Conservation (phyloP, 2,888 invertebrate species). For the Iselma pallidipennis region DNA sequence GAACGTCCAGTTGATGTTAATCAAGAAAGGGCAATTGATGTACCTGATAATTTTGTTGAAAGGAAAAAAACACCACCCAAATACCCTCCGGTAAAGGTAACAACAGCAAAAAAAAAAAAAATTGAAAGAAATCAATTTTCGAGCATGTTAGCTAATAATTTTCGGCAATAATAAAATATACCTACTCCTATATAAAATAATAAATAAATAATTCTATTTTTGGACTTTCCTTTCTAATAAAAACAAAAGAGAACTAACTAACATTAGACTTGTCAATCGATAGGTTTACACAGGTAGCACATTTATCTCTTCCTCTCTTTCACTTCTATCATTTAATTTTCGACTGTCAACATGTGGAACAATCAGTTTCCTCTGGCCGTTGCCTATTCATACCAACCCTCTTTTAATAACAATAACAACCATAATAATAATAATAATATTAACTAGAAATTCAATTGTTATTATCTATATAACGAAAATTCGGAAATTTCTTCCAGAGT, state of each 20-base stretch:
- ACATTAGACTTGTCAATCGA: background rate
- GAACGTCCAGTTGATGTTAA: slow-evolving; percentile 43
- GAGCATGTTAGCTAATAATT: too few relatives aligned
- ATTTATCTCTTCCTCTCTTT: background rate
- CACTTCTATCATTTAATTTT: background rate
- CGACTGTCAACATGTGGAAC: background rate
- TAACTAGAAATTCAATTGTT: background rate
- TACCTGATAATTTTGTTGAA: slow-evolving; percentile 85
- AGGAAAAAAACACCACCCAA: slow-evolving; percentile 76
- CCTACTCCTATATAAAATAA: too few relatives aligned
- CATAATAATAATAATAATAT: background rate
- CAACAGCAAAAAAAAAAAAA: background rate
- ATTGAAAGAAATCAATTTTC: too few relatives aligned
- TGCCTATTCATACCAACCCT: background rate
- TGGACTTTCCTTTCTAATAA: background rate
- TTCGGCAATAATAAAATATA: too few relatives aligned
- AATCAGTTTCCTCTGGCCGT: background rate
- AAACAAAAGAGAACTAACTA: background rate
- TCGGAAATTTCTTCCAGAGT: slow-evolving; percentile 38
- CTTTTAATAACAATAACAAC: background rate
- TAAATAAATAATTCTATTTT: background rate
- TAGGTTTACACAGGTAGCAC: too few relatives aligned
- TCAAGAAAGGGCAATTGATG: slow-evolving; percentile 82
- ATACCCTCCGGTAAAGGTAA: slow-evolving; percentile 59
- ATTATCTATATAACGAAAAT: too few relatives aligned